These are phyloP conservation scores for Catostomus latipinnis DNA, from an alignment of 2,797 vertebrate species.

Conservation along the genomic window DNA sequence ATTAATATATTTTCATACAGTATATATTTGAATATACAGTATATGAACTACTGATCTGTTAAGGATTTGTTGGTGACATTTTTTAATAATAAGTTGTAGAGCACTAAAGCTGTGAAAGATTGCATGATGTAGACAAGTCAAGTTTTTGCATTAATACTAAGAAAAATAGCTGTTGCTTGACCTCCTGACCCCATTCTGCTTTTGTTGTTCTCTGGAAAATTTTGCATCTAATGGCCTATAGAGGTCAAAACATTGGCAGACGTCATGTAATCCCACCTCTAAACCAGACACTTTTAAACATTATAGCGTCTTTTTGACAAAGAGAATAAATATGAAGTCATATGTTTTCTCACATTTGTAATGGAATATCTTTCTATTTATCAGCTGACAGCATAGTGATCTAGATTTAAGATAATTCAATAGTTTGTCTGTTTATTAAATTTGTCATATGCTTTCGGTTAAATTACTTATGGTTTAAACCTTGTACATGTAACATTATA, in stretches of 20 bases:
- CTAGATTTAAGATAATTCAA: slow-evolving; percentile 2
- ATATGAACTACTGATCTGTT: not conserved
- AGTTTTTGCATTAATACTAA: no score
- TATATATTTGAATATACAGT: not conserved
- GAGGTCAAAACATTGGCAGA: slow-evolving; percentile 19
- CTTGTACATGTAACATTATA: slow-evolving; percentile 13
- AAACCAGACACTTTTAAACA: slow-evolving; percentile 12
- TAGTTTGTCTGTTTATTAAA: not conserved
- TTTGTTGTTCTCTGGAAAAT: not conserved
- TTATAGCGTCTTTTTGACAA: not conserved
- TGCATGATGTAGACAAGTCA: no score
- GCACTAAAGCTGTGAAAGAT: no score
- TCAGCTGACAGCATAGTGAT: not conserved
- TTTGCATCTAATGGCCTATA: slow-evolving; percentile 5
- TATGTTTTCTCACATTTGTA: not conserved
- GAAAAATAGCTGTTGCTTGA: not conserved
- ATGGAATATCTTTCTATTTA: not conserved
- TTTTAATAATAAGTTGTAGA: no score
- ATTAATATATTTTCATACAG: not conserved
- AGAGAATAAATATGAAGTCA: not conserved
- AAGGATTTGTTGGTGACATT: not conserved
- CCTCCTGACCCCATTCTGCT: slow-evolving; percentile 14
- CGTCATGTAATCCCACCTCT: not conserved
- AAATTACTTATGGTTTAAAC: slow-evolving; percentile 15
- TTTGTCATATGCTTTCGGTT: not conserved